A percentile compares a stretch with the other conserved stretches of the same genome.
Evolutionary conservation across 2,113 vertebrate species (phyloP).

Genomic region (Ranitomeya variabilis): DNA sequence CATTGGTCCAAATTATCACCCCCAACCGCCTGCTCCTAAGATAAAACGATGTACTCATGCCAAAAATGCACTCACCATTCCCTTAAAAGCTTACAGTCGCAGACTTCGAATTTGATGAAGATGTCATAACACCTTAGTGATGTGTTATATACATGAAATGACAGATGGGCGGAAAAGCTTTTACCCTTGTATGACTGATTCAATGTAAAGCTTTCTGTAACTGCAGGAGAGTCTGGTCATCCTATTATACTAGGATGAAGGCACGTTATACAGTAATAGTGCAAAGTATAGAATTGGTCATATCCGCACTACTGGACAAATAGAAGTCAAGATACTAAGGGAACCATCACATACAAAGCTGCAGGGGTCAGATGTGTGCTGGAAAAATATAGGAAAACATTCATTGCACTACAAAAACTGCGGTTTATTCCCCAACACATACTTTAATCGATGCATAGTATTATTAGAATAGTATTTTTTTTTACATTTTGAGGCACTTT

Average conservation of each 20-base stretch:
- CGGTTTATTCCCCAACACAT: no score
- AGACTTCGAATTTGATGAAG: neutral
- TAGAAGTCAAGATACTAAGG: no score
- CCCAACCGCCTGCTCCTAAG: neutral
- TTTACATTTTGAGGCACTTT: no score
- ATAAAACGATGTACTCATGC: neutral
- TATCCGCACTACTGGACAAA: no score
- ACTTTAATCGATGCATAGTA: no score
- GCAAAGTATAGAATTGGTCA: no score
- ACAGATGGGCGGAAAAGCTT: neutral
- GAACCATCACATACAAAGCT: no score
- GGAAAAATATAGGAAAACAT: no score
- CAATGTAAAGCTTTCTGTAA: neutral
- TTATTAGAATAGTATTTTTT: no score
- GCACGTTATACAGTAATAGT: no score
- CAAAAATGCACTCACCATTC: conserved; percentile 6
- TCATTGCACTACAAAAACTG: no score
- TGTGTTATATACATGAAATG: neutral
- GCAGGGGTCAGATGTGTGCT: no score
- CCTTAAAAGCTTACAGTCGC: neutral
- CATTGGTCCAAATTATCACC: neutral
- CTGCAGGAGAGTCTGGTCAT: neutral
- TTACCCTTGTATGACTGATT: neutral
- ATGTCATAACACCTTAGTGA: neutral
- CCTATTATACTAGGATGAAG: neutral